phyloP scores from a whole-genome alignment of 1,140 invertebrate genomes.

The Procambarus virginalis region DNA sequence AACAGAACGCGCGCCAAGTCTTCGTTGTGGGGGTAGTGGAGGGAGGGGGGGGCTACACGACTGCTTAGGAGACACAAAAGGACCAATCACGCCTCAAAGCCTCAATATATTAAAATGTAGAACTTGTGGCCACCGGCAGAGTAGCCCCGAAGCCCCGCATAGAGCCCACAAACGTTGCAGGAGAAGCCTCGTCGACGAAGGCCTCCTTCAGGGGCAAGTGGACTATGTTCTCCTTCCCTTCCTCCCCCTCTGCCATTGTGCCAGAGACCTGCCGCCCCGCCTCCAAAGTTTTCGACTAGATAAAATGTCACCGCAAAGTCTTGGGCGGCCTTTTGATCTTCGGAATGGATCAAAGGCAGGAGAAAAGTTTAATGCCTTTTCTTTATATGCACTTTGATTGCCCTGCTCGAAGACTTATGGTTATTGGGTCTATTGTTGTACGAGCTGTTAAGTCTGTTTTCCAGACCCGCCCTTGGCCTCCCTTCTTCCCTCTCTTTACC shows the following conservation, averaged over 20 bases:
- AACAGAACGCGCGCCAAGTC: too few species aligned
- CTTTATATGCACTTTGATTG: background rate
- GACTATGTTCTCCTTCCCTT: too few species aligned
- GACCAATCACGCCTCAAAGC: background rate
- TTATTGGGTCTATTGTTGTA: background rate
- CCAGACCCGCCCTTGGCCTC: background rate
- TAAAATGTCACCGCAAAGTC: constrained; percentile 6
- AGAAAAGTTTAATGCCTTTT: background rate
- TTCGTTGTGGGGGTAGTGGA: too few species aligned
- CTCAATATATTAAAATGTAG: background rate
- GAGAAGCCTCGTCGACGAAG: background rate
- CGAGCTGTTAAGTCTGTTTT: background rate
- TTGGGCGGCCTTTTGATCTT: background rate
- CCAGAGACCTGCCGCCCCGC: too few species aligned
- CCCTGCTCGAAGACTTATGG: background rate
- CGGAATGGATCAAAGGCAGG: background rate
- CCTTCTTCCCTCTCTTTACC: background rate
- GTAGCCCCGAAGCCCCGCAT: background rate
- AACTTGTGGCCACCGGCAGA: background rate
- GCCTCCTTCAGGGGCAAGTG: too few species aligned
- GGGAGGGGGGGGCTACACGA: too few species aligned
- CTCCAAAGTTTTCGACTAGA: background rate
- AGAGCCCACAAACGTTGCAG: background rate
- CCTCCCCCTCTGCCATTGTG: too few species aligned
- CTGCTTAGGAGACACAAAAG: background rate